Base-by-base conservation (phyloP, 2,797 vertebrate genomes). In the Taeniopygia guttata region DNA sequence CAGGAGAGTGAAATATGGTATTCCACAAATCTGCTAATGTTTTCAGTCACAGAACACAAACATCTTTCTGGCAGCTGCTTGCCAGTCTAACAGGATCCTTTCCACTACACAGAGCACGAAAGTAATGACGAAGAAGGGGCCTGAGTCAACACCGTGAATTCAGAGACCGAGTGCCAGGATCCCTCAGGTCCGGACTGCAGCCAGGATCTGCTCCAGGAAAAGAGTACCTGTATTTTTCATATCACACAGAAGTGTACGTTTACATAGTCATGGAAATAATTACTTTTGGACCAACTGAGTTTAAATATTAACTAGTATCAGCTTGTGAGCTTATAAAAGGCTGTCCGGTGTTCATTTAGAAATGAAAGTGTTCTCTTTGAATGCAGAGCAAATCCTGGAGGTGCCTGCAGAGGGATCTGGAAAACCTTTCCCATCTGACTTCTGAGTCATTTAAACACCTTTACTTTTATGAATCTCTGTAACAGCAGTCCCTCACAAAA, bases 21-120 rank as follows among this genome's bases (percentile, higher is more conserved):
- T 87, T 91, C 72, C 43, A 73, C 22, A 60, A 19, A 52, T 80
- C 75, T 66, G 36, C 19, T 67, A 32, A 81, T 72, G 40, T 62
- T 91, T 84, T 73, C 89, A 84, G 79, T 67, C 79, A 68, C 60
- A 91, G 64, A 91, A 59, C 59, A 78, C 62, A 89, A 77, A 60
- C 27, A 46, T 29, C 21, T 75, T 59, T 69, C 56, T 69, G 59
- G 62, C 55, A 89, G 60, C 62, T 86, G 34, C 34, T 75, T 87
- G n/a, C n/a, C 40, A 60, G 67, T 5, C 78, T 56, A 81, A 52
- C 42, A 64, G 82, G 78, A 86, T 66, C 48, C 51, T 73, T 72
- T 6, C 2, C 7, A 6, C 34, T 40, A 30, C 3, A 11, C 1
- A 72, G 49, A 80, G 32, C 26, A 45, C 8, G 9, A 77, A 70